These are phyloP conservation scores for Proteles cristata DNA, from an alignment of 2,113 vertebrate species.

Conservation along the genomic window DNA sequence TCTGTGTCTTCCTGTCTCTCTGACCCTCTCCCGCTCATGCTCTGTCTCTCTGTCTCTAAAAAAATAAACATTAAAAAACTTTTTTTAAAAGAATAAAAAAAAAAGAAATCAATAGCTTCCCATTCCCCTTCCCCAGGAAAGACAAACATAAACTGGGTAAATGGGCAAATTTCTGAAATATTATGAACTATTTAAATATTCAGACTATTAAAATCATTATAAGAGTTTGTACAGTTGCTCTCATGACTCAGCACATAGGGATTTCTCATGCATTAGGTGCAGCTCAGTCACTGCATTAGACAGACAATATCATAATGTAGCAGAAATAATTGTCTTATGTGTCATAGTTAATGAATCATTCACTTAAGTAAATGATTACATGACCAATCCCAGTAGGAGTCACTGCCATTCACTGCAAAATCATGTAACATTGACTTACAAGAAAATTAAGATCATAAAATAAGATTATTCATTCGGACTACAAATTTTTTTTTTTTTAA, in stretches of 20 bases:
- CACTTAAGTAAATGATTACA: background rate
- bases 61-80: too few species aligned
- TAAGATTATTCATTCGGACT: conserved; percentile 18
- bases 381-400: background rate
- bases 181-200: conserved; percentile 47
- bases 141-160: background rate
- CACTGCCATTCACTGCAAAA: conserved; percentile 1
- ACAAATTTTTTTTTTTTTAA: background rate
- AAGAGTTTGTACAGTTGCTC: background rate
- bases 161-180: conserved; percentile 9
- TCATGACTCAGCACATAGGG: conserved; percentile 11
- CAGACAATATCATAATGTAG: background rate
- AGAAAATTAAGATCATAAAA: background rate
- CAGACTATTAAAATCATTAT: background rate
- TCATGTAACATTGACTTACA: background rate
- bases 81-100: too few species aligned
- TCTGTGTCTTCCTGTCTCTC: too few species aligned
- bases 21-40: too few species aligned
- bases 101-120: background rate
- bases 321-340: background rate
- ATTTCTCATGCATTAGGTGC: background rate
- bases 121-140: background rate
- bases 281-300: conserved; percentile 2
- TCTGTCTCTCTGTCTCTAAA: too few species aligned
- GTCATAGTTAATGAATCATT: conserved; percentile 28